Evolutionary conservation across 1,140 invertebrate genomes (phyloP), one percentile per base, ranked within the genome.

Genomic region (Drosophila athabasca): DNA sequence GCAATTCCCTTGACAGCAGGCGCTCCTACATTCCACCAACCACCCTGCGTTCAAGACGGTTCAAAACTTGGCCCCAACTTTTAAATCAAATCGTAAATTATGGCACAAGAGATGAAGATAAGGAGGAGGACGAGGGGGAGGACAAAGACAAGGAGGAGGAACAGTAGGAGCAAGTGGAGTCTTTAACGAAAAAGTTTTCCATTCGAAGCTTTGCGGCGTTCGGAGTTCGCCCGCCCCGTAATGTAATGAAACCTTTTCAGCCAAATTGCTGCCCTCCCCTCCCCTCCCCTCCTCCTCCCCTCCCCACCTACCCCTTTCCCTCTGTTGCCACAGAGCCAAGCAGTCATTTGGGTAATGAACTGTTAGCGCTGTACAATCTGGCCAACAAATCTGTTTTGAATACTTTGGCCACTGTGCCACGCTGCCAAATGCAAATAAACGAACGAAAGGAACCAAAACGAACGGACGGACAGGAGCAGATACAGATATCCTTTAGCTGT

Each of bases 311-410:
- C 1, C 24, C 2, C 17, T 19, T 19, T 19, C 26, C 26, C 26
- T 6, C 5, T 31, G 31, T 9, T 13, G 35, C 35, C 35, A 5
- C 35, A 39, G 35, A 39, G 35, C 35, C 39, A 31, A 19, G 58
- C 52, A 79, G 83, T 79, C 79, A 88, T 88, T 88, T 88, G 83
- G 84, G 83, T 88, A 88, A 88, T 88, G 83, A 88, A 88, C 83
- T 88, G 83, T 88, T 88, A 87, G 79, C 79, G 76, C 62, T 72
- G 76, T 70, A 75, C 84, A 88, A 88, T 88, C 83, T 88, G 83
- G 83, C 79, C 67, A 73, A 79, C 74, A 88, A 88, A 88, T 88
- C 79, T 87, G 83, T 87, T 87, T 87, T 81, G 81, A 81, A 87
- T 87, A 81, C 73, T 76, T 79, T 73, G 68, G 52, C 55, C 66